These are phyloP conservation scores for Phylloscopus trochiloides DNA, from an alignment of 2,113 vertebrate genomes.

Conservation along the genomic window DNA sequence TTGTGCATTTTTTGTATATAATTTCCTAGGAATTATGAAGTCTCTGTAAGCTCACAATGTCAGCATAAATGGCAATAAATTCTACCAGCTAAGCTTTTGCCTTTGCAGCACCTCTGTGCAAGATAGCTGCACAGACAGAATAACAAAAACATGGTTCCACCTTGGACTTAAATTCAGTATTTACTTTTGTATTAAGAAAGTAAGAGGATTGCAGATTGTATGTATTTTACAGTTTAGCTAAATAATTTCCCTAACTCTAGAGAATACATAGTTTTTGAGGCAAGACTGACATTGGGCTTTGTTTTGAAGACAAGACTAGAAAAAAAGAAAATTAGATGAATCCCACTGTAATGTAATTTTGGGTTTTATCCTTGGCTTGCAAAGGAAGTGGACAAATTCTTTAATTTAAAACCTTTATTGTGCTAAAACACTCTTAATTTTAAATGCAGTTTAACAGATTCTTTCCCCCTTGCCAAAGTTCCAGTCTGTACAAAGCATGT, in stretches of 20 bases:
- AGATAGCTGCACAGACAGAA: fast-evolving
- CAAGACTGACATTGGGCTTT: not conserved
- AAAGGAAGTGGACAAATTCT: not conserved
- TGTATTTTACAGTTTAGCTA: not conserved
- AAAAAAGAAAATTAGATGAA: not conserved
- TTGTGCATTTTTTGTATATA: fast-evolving
- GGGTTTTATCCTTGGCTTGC: not conserved
- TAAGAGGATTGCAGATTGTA: not conserved
- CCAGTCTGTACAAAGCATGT: fast-evolving
- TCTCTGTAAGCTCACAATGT: not conserved
- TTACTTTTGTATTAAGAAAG: not conserved
- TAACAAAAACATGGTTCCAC: not conserved
- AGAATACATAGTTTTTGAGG: fast-evolving
- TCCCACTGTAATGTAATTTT: not conserved
- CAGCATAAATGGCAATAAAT: not conserved
- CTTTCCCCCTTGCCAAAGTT: not conserved
- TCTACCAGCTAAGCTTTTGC: not conserved
- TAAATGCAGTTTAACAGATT: not conserved
- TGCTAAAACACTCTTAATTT: fast-evolving
- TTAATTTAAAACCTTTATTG: conserved; percentile 6
- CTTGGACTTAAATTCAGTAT: not conserved
- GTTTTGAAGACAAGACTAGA: not conserved
- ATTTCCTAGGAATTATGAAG: not conserved
- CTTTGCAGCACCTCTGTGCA: not conserved
- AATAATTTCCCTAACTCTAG: not conserved